Evolutionary conservation across 2,797 vertebrate genomes (phyloP), one percentile per base, ranked within the genome.

Genomic region (Salarias fasciatus): DNA sequence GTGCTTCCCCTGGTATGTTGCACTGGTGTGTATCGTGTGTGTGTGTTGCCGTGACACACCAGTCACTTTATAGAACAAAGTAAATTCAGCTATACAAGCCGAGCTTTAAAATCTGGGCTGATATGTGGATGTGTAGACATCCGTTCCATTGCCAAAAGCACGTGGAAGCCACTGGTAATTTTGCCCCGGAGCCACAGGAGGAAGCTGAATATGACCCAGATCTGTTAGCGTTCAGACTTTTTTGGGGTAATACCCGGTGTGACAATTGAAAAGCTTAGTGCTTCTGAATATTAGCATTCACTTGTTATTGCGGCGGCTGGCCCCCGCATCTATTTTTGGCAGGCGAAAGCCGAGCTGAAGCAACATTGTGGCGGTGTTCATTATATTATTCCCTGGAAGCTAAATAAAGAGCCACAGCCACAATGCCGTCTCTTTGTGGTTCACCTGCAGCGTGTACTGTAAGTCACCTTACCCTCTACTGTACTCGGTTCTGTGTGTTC

Each of bases 301-400:
- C 55, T 66, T 75, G 62, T 80, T 85, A 78, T 80, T 82, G 69
- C 77, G 49, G 67, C n/a, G 54, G 50, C 53, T 24, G 8, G 59
- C 67, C 66, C 68, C 57, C 51, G 30, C 55, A 63, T 86, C 82
- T 90, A 88, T 88, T 90, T 89, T 78, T 88, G 84, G 84, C 72
- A 83, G 64, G 60, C 30, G 75, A 78, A 77, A 66, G 71, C 63
- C 69, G 75, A 72, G 80, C 77, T 57, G 57, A 54, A 84, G 53
- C 65, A 61, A 49, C 14, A 40, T 56, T 66, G 53, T 72, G 54
- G 62, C 63, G 74, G 66, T 74, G 64, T 76, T 82, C 58, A 42
- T 85, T 76, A 69, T 72, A 42, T 85, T 76, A 69, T 72, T 82
- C 80, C 70, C 50, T 18, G 14, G 44, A 60, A 71, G 62, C 68